Evolutionary conservation across 2,797 vertebrate species (phyloP).

Genomic region (Helarctos malayanus): DNA sequence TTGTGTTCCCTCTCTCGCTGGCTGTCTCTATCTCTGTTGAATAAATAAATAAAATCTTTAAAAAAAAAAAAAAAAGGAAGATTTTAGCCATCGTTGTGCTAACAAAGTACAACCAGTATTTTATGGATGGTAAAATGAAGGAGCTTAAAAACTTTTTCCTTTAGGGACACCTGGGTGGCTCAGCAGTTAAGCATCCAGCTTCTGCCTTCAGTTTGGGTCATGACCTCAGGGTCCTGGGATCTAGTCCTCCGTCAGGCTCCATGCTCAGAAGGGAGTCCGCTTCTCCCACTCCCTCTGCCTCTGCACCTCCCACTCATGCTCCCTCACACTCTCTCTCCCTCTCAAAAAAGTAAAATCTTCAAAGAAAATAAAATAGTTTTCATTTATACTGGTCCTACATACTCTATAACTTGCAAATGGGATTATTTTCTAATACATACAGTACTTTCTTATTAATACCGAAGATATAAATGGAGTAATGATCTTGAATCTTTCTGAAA

Average conservation of each 20-base stretch:
- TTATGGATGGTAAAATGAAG: slow-evolving; percentile 37
- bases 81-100: not conserved
- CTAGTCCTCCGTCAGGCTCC: not conserved
- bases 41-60: too few relatives aligned
- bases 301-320: too few relatives aligned
- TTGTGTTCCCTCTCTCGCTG: too few relatives aligned
- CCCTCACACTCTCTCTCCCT: not conserved
- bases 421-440: slow-evolving; percentile 37
- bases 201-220: not conserved
- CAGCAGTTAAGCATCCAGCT: not conserved
- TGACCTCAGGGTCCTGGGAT: not conserved
- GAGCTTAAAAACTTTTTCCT: not conserved
- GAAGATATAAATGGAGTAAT: not conserved
- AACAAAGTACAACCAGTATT: not conserved
- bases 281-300: not conserved
- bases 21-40: too few relatives aligned
- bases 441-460: not conserved
- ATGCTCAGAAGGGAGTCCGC: not conserved
- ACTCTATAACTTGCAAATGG: not conserved
- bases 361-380: not conserved
- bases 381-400: not conserved
- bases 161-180: not conserved
- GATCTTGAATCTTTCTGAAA: slow-evolving; percentile 54
- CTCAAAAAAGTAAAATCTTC: not conserved
- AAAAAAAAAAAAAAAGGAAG: not conserved